phyloP scores from a whole-genome alignment of 2,888 invertebrate species.

The Ditula angustiorana region DNA sequence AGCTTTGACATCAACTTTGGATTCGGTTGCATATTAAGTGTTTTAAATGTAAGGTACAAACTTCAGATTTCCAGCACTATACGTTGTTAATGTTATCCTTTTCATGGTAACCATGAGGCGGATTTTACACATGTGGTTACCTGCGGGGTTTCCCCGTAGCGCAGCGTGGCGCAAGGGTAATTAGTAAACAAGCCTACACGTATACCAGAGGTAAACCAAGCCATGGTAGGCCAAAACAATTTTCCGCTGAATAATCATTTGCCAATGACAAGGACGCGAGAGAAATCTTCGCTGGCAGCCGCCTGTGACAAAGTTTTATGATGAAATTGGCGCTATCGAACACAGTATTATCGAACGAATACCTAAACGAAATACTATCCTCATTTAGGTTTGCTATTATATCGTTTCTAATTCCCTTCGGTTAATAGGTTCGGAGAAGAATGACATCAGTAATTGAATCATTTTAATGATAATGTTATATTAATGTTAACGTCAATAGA shows the following conservation, averaged over 20 bases:
- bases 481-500: neutral
- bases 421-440: neutral
- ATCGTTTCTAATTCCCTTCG: neutral
- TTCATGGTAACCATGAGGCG: conserved; percentile 10
- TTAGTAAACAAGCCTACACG: conserved; percentile 6
- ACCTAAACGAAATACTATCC: neutral
- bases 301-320: conserved; percentile 48
- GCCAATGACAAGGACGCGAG: conserved; percentile 61
- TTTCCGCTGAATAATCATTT: conserved; percentile 42
- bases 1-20: conserved; percentile 19
- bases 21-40: conserved; percentile 8
- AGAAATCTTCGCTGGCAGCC: conserved; percentile 54
- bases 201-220: neutral
- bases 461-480: neutral
- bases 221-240: conserved; percentile 23
- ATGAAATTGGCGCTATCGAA: conserved; percentile 26
- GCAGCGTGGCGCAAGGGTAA: conserved; percentile 4
- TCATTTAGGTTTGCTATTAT: neutral
- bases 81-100: conserved; percentile 18
- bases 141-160: neutral
- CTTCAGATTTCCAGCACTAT: conserved; percentile 12
- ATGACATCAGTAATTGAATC: neutral
- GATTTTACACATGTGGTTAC: conserved; percentile 13
- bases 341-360: neutral
- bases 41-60: conserved; percentile 22